A percentile compares a stretch with the other conserved stretches of the same genome.
These are phyloP conservation scores for Eolophus roseicapilla DNA, from an alignment of 2,113 vertebrate genomes.

Conservation along the genomic window DNA sequence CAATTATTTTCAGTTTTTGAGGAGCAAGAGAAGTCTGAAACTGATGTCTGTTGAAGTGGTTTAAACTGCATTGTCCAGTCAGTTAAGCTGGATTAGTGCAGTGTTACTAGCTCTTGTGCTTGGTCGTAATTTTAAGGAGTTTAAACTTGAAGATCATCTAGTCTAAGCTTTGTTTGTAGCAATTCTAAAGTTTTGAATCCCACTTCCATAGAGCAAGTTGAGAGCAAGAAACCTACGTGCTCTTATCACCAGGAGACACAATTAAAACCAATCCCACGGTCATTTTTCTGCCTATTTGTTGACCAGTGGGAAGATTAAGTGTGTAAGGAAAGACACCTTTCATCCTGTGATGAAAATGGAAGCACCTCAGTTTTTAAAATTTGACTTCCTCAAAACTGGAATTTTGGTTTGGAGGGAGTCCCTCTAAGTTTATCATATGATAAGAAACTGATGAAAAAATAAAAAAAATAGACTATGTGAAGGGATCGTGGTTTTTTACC, in stretches of 20 bases:
- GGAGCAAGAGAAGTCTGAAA: background rate
- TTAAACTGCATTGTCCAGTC: background rate
- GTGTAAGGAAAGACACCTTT: background rate
- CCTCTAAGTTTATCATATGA: background rate
- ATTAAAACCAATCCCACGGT: background rate
- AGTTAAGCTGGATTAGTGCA: background rate
- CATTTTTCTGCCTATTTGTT: background rate
- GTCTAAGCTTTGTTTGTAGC: background rate
- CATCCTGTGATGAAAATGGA: background rate
- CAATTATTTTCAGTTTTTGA: background rate
- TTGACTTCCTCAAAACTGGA: background rate
- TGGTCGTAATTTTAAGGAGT: background rate
- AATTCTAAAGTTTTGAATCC: background rate
- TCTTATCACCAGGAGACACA: background rate
- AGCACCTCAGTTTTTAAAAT: background rate
- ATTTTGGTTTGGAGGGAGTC: background rate
- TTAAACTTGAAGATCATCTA: background rate
- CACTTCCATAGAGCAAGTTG: background rate
- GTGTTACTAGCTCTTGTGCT: background rate
- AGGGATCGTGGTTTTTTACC: background rate
- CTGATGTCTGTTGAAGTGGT: background rate
- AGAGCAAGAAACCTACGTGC: background rate
- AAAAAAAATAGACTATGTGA: background rate
- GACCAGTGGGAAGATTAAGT: background rate
- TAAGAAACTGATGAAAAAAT: background rate